Percentiles rank a stretch among this genome's conserved stretches.
These are phyloP conservation scores for Caenorhabditis latens DNA, from an alignment of 1,140 invertebrate species.

Conservation along the genomic window DNA sequence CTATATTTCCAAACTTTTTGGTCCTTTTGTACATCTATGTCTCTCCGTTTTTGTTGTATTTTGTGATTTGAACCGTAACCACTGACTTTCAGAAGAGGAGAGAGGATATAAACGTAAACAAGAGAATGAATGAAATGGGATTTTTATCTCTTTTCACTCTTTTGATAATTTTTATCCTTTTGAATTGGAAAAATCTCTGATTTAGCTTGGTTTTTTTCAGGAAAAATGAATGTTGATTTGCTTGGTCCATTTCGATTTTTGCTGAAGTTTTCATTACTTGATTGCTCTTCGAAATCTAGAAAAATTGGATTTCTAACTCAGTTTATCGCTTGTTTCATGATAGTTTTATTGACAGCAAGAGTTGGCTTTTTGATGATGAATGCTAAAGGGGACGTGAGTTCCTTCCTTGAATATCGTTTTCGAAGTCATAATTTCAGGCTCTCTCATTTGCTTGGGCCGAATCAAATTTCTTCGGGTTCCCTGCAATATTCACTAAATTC, in stretches of 20 bases:
- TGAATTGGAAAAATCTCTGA: no score
- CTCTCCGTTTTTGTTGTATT: no score
- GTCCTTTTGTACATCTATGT: no score
- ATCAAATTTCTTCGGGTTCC: not conserved
- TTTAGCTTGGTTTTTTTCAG: not conserved
- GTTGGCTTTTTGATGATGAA: constrained; percentile 7
- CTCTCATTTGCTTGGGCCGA: constrained; percentile 17
- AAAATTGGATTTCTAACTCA: not conserved
- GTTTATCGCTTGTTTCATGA: not conserved
- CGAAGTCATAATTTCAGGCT: not conserved
- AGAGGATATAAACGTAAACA: no score
- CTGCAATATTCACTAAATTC: not conserved
- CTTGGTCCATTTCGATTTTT: constrained; percentile 6
- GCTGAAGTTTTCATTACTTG: not conserved
- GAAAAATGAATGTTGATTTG: not conserved
- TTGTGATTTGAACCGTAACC: no score
- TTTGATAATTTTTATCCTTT: no score
- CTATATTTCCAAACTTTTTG: no score
- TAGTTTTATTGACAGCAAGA: not conserved
- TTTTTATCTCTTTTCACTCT: no score
- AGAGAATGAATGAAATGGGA: no score
- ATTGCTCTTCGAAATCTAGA: not conserved
- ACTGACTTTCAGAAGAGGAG: no score
- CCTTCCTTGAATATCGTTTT: not conserved
- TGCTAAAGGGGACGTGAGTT: not conserved